Conservation (phyloP, 2,113 vertebrate species). For the Ictalurus furcatus region DNA sequence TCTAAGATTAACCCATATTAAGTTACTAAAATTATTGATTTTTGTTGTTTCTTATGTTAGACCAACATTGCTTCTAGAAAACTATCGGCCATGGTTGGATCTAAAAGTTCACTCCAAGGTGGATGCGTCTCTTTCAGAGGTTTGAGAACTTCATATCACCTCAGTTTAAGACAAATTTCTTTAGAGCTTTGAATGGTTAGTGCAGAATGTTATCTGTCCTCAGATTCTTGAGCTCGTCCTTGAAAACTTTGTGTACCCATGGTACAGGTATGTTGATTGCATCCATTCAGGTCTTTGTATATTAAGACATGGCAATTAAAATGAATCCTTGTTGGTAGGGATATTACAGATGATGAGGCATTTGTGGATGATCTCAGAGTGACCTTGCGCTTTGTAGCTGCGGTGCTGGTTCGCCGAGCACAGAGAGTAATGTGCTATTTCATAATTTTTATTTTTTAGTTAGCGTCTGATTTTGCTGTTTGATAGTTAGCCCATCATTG, state of each 20-base stretch:
- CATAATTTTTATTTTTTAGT: not conserved
- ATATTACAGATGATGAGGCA: conserved; percentile 93
- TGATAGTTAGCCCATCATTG: not conserved
- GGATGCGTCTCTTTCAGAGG: conserved; percentile 93
- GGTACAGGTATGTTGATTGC: conserved; percentile 86
- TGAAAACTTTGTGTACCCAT: conserved; percentile 96
- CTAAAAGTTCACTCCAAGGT: conserved; percentile 92
- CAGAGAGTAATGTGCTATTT: conserved; percentile 80
- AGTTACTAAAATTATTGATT: not conserved
- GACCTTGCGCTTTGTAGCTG: conserved; percentile 88
- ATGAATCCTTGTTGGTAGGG: conserved; percentile 71
- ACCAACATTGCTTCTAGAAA: conserved; percentile 90
- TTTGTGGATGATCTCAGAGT: conserved; percentile 92
- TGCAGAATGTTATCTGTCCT: not conserved
- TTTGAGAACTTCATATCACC: conserved; percentile 60
- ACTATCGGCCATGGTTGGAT: conserved; percentile 95
- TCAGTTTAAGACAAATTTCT: not conserved
- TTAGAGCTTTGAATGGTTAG: not conserved
- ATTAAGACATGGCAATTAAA: not conserved
- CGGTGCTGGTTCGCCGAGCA: conserved; percentile 87
- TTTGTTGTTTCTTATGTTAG: conserved; percentile 65
- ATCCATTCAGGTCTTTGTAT: not conserved
- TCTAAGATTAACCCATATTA: no score
- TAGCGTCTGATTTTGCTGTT: not conserved
- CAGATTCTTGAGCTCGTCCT: conserved; percentile 95